These are phyloP conservation scores for Pelvicachromis taeniatus DNA, from an alignment of 2,113 vertebrate species.

Conservation along the genomic window DNA sequence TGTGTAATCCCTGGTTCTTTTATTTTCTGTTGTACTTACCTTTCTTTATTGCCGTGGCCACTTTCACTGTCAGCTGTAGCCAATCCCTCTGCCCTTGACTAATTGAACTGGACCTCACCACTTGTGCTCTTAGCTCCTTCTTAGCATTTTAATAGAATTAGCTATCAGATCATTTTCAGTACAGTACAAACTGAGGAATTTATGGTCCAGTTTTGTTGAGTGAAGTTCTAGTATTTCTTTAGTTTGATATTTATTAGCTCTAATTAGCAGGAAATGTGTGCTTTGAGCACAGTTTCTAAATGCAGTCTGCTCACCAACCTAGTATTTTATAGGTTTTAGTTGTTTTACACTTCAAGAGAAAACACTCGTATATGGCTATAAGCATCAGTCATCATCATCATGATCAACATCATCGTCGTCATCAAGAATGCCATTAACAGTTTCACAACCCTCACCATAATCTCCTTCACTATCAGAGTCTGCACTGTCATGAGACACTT, in stretches of 20 bases:
- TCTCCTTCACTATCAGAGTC: not conserved
- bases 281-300: not conserved
- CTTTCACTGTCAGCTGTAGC: not conserved
- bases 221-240: not conserved
- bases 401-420: not conserved
- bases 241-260: not conserved
- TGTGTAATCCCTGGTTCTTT: not conserved
- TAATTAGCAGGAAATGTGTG: not conserved
- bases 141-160: not conserved
- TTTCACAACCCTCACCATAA: not conserved
- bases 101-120: not conserved
- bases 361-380: not conserved
- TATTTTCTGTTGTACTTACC: not conserved
- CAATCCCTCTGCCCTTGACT: not conserved
- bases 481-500: not conserved
- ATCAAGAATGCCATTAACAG: not conserved
- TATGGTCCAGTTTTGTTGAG: not conserved
- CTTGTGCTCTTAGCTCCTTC: not conserved
- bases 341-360: not conserved
- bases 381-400: not conserved
- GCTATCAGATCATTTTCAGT: not conserved
- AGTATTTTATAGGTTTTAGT: not conserved
- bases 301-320: not conserved
- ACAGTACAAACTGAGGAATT: not conserved
- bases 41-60: not conserved